These are phyloP conservation scores for Euura saliciscinereae DNA, from an alignment of 1,140 invertebrate species.

Conservation along the genomic window DNA sequence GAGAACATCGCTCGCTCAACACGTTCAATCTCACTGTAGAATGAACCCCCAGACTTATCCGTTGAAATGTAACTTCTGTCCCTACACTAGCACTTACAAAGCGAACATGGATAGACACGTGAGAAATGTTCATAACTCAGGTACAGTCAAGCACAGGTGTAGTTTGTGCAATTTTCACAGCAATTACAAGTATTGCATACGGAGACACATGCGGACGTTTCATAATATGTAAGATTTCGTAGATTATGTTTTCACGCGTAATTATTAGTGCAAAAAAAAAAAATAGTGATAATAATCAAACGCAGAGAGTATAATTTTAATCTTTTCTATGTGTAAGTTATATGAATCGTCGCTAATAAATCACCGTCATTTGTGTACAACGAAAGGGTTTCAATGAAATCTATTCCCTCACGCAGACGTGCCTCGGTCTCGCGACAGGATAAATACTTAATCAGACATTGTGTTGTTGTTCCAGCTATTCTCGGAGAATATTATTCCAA, in stretches of 20 bases:
- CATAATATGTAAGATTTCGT: conserved; percentile 27
- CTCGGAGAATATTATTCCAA: background rate
- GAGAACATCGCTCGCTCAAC: conserved; percentile 52
- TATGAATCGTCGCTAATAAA: too few species aligned
- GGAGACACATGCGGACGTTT: conserved; percentile 50
- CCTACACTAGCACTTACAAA: conserved; percentile 51
- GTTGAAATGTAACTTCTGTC: conserved; percentile 47
- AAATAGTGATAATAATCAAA: too few species aligned
- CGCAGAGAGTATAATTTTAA: too few species aligned
- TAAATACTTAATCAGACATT: background rate
- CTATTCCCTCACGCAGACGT: too few species aligned
- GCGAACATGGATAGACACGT: conserved; percentile 53
- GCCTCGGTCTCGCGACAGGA: too few species aligned
- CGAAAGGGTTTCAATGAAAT: too few species aligned
- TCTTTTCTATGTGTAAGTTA: too few species aligned
- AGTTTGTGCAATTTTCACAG: conserved; percentile 50
- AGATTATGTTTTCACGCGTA: too few species aligned
- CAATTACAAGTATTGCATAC: conserved; percentile 51
- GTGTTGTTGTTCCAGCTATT: background rate
- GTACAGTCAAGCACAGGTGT: conserved; percentile 49
- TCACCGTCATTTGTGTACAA: too few species aligned
- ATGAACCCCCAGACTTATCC: conserved; percentile 42
- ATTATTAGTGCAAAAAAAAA: too few species aligned
- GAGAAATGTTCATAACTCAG: conserved; percentile 48
- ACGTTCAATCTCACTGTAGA: conserved; percentile 54